Evolutionary conservation across 1,140 invertebrate species (phyloP).

Genomic region (Anadara kagoshimensis): DNA sequence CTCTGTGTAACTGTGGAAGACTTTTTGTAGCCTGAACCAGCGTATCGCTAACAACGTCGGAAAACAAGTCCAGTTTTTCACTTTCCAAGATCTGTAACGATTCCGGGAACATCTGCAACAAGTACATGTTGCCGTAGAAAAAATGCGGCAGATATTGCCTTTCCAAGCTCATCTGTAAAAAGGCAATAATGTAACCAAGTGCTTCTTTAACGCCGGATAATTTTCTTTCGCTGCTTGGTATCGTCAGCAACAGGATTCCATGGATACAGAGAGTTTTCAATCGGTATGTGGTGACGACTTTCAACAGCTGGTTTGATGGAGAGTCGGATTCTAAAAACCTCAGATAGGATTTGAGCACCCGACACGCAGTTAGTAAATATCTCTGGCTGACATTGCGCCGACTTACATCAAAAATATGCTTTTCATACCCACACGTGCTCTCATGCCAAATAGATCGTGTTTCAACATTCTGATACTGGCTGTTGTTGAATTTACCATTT

Average conservation of each 20-base stretch:
- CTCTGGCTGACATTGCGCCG: background rate
- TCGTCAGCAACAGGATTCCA: conserved; percentile 2
- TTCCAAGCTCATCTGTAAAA: conserved; percentile 1
- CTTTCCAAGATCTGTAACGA: background rate
- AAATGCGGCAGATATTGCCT: conserved; percentile 8
- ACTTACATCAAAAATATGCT: conserved; percentile 3
- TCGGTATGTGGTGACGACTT: background rate
- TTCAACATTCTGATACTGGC: background rate
- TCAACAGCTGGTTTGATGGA: background rate
- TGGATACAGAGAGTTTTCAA: conserved; percentile 8
- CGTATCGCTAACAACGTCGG: background rate
- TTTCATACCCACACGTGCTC: conserved; percentile 1
- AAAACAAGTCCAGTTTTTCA: background rate
- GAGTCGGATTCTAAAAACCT: background rate
- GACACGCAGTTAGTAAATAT: conserved; percentile 8
- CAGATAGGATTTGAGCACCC: background rate
- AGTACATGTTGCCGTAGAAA: conserved; percentile 3
- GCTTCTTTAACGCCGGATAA: conserved; percentile 6
- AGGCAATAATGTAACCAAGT: conserved; percentile 2
- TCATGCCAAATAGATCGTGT: conserved; percentile 1
- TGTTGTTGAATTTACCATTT: too few species aligned
- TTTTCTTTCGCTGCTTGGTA: background rate
- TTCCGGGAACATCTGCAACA: background rate
- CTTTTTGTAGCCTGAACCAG: background rate
- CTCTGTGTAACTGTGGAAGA: background rate